Evolutionary conservation across 35 echinoderm and acorn worm species (phyloP), one percentile per base, ranked within the genome.

Genomic region (Ptychodera flava): DNA sequence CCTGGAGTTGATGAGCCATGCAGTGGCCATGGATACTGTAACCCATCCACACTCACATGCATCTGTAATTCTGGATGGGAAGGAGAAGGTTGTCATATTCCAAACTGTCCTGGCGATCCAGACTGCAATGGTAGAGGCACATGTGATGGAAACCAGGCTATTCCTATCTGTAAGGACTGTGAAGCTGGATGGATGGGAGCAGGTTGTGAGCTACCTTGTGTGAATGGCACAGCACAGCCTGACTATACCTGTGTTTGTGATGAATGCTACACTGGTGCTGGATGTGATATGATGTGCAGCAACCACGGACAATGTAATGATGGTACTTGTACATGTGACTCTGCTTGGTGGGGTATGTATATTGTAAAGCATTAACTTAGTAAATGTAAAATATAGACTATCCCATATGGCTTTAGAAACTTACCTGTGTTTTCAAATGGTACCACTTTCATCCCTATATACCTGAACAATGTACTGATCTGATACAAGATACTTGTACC

Each of bases 291-390:
- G 38, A 91, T 92, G 87, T 97, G 94, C 81, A 85, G 87, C 64
- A 36, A 31, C n/a, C 90, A 97, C 88, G 94, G 94, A n/a, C 76
- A 29, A 33, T 97, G 94, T 82, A 28, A 33, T 16, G 81, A 92
- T 86, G 94, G 78, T 1, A 28, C 33, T 1, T 97, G 94, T 89
- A 31, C 36, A 28, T 97, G 94, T 93, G 94, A 93, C 27, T 37
- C 78, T 29, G 90, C 94, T 35, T 97, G 94, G 94, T 97, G 94
- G 94, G 94, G 94, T 97, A 76, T 90, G 94, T 22, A 30, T 12
- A 28, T 32, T 31, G 38, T 31, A 79, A 80, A 0, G 35, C 35
- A 77, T 78, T 86, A 32, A 15, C 29, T 29, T 27, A 33, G 31
- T 14, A 31, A 31, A 14, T 16, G 33, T 82, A n/a, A n/a, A n/a